These are phyloP conservation scores for Phengaris alcon DNA, from an alignment of 2,888 invertebrate species.

Conservation along the genomic window DNA sequence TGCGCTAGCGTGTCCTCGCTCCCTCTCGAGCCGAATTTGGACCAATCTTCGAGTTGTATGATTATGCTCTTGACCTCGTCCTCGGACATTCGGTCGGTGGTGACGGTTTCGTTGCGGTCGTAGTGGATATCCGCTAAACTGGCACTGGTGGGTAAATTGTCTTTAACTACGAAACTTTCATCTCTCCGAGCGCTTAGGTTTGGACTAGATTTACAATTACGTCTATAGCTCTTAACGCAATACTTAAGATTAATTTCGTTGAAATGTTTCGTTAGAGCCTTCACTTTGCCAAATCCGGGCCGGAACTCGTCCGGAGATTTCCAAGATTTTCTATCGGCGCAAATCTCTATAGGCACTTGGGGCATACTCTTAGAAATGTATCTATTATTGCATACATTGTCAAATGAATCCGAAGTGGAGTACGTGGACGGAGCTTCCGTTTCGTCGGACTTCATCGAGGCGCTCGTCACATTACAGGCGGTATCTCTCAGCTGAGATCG, in stretches of 20 bases:
- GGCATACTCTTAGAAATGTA: constrained; percentile 40
- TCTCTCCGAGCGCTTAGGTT: constrained; percentile 61
- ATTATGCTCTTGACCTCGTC: constrained; percentile 72
- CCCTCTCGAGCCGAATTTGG: constrained; percentile 69
- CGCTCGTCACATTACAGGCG: constrained; percentile 59
- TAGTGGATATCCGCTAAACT: constrained; percentile 69
- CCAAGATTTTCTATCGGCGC: constrained; percentile 80
- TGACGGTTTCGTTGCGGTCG: constrained; percentile 60
- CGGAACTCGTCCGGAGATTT: constrained; percentile 84
- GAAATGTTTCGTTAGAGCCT: constrained; percentile 84
- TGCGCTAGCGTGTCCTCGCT: constrained; percentile 72
- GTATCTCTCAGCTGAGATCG: constrained; percentile 61
- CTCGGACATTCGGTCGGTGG: constrained; percentile 63
- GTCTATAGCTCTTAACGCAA: constrained; percentile 64
- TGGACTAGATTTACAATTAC: constrained; percentile 72
- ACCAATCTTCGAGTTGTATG: constrained; percentile 74
- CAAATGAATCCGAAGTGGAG: constrained; percentile 63
- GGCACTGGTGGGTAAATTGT: constrained; percentile 57
- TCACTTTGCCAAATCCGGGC: constrained; percentile 84
- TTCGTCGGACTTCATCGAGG: constrained; percentile 63
- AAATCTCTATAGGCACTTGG: constrained; percentile 49
- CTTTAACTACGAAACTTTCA: constrained; percentile 47
- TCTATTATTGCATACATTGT: constrained; percentile 44
- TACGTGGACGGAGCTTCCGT: constrained; percentile 60
- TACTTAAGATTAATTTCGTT: constrained; percentile 73